Percentiles rank a stretch among this genome's conserved stretches.
Conservation (phyloP, 2,113 vertebrate species). For the Plecotus auritus region DNA sequence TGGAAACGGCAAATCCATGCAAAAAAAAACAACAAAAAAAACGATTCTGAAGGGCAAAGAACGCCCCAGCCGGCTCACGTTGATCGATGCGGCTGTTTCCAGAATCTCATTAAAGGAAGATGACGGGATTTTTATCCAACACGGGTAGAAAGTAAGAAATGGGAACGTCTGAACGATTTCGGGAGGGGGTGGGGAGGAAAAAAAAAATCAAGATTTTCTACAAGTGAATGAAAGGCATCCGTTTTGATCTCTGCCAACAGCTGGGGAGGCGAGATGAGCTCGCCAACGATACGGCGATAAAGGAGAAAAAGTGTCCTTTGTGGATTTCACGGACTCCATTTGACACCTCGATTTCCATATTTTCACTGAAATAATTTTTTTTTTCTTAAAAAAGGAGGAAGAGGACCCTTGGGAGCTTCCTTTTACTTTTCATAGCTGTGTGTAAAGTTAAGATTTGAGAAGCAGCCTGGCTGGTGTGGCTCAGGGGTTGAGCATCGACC, state of each 20-base stretch:
- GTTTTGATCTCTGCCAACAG: neutral
- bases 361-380: conserved; percentile 9
- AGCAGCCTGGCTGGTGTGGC: fast-evolving
- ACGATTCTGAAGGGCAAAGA: neutral
- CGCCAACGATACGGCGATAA: neutral
- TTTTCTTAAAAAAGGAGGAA: neutral
- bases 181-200: fast-evolving
- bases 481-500: too few species aligned
- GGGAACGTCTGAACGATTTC: conserved; percentile 6
- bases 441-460: neutral
- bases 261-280: neutral
- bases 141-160: conserved; percentile 23
- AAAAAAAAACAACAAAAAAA: too few species aligned
- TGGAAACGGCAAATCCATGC: neutral
- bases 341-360: neutral
- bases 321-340: neutral
- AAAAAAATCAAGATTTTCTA: neutral
- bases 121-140: conserved; percentile 46
- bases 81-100: neutral
- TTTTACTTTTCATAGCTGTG: neutral
- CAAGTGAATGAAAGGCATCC: neutral
- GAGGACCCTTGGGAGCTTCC: neutral
- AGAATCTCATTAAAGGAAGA: conserved; percentile 35
- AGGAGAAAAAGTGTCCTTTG: neutral
- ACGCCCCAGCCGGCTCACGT: neutral